Evolutionary conservation across 2,113 vertebrate genomes (phyloP).

Genomic region (Shinisaurus crocodilurus): DNA sequence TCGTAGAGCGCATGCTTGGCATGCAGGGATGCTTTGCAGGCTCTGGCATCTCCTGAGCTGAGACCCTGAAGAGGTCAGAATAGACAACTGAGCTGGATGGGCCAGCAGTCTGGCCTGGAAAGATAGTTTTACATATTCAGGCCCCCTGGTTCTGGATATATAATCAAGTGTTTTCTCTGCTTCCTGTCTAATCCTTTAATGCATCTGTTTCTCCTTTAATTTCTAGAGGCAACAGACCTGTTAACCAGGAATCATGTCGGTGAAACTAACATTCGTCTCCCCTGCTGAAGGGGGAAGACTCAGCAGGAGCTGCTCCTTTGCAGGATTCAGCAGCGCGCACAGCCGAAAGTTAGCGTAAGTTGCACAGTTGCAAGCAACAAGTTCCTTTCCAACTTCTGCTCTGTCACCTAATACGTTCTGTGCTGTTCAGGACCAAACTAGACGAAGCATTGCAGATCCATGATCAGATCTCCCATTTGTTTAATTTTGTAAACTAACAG

Average conservation of each 20-base stretch:
- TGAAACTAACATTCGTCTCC: constrained; percentile 80
- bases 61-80: background rate
- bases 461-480: background rate
- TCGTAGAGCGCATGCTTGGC: background rate
- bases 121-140: background rate
- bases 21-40: background rate
- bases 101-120: no score
- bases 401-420: background rate
- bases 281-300: constrained; percentile 74
- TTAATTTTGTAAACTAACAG: background rate
- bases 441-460: background rate
- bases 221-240: constrained; percentile 37
- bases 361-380: background rate
- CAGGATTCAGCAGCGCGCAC: constrained; percentile 79
- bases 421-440: background rate
- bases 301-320: constrained; percentile 83
- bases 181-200: constrained; percentile 17
- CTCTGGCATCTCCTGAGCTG: background rate
- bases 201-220: constrained; percentile 33
- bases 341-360: constrained; percentile 79
- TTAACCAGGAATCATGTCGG: constrained; percentile 72
- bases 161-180: constrained; percentile 26
- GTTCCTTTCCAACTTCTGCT: rapidly evolving
- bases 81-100: background rate
- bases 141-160: background rate